Evolutionary conservation across 64 coral and sea anemone species (phyloP), one percentile per base, ranked within the genome.

Genomic region (Astreopora myriophthalma): DNA sequence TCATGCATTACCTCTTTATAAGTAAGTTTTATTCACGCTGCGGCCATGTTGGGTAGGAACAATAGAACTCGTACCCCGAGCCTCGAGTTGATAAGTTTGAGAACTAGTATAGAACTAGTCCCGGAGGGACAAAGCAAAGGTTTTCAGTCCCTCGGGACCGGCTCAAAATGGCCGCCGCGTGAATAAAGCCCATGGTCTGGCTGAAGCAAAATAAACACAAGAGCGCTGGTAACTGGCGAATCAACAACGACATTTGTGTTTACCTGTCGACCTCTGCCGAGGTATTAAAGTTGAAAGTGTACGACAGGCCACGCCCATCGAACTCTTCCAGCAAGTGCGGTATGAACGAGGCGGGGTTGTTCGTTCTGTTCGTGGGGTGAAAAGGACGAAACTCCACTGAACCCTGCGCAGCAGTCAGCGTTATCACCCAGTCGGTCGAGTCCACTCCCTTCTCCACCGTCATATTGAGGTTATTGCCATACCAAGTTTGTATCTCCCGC

Each of bases 301-400:
- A 88, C 6, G 85, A 88, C 68, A 88, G 69, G 10, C 85, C 85
- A 61, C 58, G 85, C 30, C 85, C 85, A 58, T 88, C 85, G 73
- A 88, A 88, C 48, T 88, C 85, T 34, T 88, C 69, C 31, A 74
- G 39, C 22, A 88, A 55, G n/a, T 88, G 85, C 2, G 85, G 44
- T 33, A 88, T 88, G 31, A 88, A 57, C 16, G 69, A 88, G 24
- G 85, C 85, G 3, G 85, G 85, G 85, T 88, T 88, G 22, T 38
- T 6, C 17, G 69, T 62, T 0, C 60, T 88, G 85, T 46, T 74
- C 20, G 0, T 34, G 7, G 85, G 85, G 2, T 88, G 44, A 26
- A 88, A 88, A 26, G 85, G 85, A 10, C 85, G 85, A 61, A 88
- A 88, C 23, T 74, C 85, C 1, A 88, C 85, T 0, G 46, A 74